A percentile compares a stretch with the other conserved stretches of the same genome.
Conservation (phyloP, 1,140 invertebrate species). For the Halyomorpha halys region DNA sequence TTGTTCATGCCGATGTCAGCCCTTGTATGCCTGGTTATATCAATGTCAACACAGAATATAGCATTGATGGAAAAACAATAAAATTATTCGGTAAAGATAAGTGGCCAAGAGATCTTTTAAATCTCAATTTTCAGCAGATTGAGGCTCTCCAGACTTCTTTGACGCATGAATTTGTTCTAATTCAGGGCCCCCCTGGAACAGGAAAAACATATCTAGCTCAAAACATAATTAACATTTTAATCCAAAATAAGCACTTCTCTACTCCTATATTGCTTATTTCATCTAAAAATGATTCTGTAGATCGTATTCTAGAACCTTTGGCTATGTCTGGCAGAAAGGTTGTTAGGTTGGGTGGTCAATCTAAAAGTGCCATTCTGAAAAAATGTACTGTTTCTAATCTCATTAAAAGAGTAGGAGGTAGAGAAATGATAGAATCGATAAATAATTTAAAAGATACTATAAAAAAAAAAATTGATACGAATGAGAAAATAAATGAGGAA, state of each 20-base stretch:
- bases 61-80: neutral
- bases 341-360: conserved; percentile 61
- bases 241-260: conserved; percentile 39
- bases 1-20: conserved; percentile 37
- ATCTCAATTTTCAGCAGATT: conserved; percentile 37
- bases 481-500: neutral
- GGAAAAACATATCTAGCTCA: conserved; percentile 67
- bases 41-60: neutral
- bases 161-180: conserved; percentile 53
- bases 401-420: neutral
- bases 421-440: neutral
- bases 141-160: conserved; percentile 47
- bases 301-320: conserved; percentile 74
- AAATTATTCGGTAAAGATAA: neutral
- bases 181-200: conserved; percentile 71
- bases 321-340: conserved; percentile 44
- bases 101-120: neutral
- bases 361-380: conserved; percentile 45
- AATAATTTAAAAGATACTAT: neutral
- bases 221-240: conserved; percentile 48
- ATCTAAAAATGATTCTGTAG: conserved; percentile 78
- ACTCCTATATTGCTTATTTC: conserved; percentile 66
- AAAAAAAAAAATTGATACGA: neutral
- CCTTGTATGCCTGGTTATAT: conserved; percentile 37
- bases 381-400: neutral